phyloP scores from a whole-genome alignment of 2,888 invertebrate species.

The Diarsia rubi region DNA sequence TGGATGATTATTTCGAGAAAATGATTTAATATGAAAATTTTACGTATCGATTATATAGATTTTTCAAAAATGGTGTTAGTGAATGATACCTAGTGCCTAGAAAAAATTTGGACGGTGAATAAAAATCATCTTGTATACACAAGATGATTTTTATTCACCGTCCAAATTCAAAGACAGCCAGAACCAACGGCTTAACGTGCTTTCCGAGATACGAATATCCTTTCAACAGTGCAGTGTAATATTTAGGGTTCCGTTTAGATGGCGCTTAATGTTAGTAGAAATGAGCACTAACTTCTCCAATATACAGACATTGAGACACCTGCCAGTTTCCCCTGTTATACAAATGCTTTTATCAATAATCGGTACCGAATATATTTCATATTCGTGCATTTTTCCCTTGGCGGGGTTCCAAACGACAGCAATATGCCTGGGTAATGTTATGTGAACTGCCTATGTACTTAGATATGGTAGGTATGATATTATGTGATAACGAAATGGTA shows the following conservation, averaged over 20 bases:
- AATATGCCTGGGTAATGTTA: conserved; percentile 29
- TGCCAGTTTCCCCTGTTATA: conserved; percentile 24
- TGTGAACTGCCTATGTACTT: conserved; percentile 20
- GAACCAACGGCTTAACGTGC: too few relatives aligned
- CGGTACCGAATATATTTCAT: conserved; percentile 45
- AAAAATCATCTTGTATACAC: too few relatives aligned
- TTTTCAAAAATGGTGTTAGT: too few relatives aligned
- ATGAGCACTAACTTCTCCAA: conserved; percentile 20
- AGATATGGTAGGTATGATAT: conserved; percentile 8
- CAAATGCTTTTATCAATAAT: conserved; percentile 42
- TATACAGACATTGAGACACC: conserved; percentile 21
- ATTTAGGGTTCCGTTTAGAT: background rate
- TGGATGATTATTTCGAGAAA: too few relatives aligned
- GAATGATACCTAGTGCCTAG: too few relatives aligned
- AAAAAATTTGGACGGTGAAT: too few relatives aligned
- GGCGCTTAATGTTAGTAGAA: background rate
- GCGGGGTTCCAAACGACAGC: conserved; percentile 41
- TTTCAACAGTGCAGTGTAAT: background rate
- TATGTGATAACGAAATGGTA: conserved; percentile 24
- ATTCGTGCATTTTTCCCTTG: conserved; percentile 46
- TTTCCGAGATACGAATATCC: too few relatives aligned
- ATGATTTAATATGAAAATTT: too few relatives aligned
- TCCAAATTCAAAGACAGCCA: too few relatives aligned
- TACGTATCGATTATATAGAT: too few relatives aligned
- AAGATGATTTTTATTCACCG: too few relatives aligned